Evolutionary conservation across 2,113 vertebrate genomes (phyloP), one percentile per base, ranked within the genome.

Genomic region (Hystrix brachyura): DNA sequence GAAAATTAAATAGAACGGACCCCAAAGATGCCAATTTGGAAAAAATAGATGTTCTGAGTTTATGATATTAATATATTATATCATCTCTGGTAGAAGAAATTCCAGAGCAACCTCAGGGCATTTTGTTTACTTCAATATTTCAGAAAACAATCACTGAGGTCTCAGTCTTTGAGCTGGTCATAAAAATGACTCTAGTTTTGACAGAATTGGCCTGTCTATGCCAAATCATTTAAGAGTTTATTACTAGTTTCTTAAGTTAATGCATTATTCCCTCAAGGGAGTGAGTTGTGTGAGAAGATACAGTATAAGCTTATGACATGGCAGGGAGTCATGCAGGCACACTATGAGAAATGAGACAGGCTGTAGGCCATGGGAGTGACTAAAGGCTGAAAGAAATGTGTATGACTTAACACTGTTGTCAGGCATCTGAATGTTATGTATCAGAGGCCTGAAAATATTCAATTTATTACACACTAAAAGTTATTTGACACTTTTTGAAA

Each of bases 381-480:
- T 43, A 62, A 62, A 48, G 38, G 10, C 38, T 59, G 0, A 69
- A 64, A 95, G 78, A 69, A 91, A 74, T 18, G 46, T 43, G 27
- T 17, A 2, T 29, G 15, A 60, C n/a, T 27, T 71, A 18, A 53
- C 2, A 13, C 62, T 87, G 53, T 84, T 57, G 19, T 62, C 25
- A 67, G 27, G 32, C 79, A 60, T 79, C 64, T 71, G 34, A 74
- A 64, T 57, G 15, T 74, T 95, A 94, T 78, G 53, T 80, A 86
- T 64, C 71, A 88, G 59, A 97, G 53, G 57, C 51, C 23, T 89
- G 60, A 60, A 59, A 94, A 60, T 34, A n/a, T 38, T 6, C n/a
- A 84, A 60, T 90, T 92, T 79, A 82, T 18, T 71, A 91, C 87
- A 83, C 82, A 60, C 82, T 60, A 96, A 90, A 94, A 64, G 29